Evolutionary conservation across 1,140 invertebrate species (phyloP), one percentile per base, ranked within the genome.

Genomic region (Pseudachorutes palmiensis): DNA sequence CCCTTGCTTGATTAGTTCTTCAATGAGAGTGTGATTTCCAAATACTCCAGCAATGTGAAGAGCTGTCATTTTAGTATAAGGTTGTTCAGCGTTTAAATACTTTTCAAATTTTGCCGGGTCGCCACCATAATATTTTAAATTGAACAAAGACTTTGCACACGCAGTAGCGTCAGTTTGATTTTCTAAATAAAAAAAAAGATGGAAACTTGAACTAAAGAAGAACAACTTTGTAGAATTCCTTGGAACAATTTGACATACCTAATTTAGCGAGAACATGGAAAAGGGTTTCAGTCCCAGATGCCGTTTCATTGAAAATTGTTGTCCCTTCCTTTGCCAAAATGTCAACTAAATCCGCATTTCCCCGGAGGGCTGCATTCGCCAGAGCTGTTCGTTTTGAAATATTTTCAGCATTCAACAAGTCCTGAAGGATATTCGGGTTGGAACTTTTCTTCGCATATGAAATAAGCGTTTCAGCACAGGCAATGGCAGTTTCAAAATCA

Each of bases 21-120:
- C 31, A 12, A 63, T 63, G 32, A 63, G 41, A 24, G 41, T 12
- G 3, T 63, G 26, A 12, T 63, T 63, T 48, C 61, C 61, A 24
- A 19, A 28, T 12, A 63, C 45, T 16, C 5, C 41, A 22, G 61
- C 61, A 22, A 36, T 22, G 31, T 63, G 61, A 12, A 48, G 19
- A 24, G 61, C 33, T 2, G 61, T 63, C n/a, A 30, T 2, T 24
- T 41, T 32, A 12, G 61, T 63, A 14, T 41, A 24, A 12, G 19
- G 5, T 14, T 63, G 31, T 9, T 45, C 31, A 19, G 19, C 12
- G 29, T 63, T 48, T 3, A 63, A 12, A 12, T 31, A 24, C 5
- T 41, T 9, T 12, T 63, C 14, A 2, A 32, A 14, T 28, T 24
- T 41, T 32, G 16, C 29, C 3, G 14, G 12, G 24, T 63, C 61